Evolutionary conservation across 2,113 vertebrate species (phyloP), one percentile per base, ranked within the genome.

Genomic region (Lycocorax pyrrhopterus): DNA sequence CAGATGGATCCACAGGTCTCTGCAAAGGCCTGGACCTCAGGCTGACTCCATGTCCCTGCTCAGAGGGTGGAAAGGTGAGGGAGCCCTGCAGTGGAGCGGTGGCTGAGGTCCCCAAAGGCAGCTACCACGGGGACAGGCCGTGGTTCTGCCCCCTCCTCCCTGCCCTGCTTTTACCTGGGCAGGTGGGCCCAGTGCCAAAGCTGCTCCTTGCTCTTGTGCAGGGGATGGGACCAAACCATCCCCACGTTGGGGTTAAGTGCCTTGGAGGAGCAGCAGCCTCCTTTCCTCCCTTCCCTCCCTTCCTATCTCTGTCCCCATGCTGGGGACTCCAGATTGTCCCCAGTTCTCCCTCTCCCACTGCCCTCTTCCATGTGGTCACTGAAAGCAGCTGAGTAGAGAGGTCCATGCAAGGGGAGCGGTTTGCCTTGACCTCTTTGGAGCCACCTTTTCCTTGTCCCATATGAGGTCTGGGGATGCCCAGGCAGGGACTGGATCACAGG

Each of bases 231-330:
- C 68, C 89, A 63, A 78, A 81, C 37, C 83, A 35, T 86, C 71
- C 80, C 86, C 32, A 7, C 0, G 0, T 6, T 82, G 80, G 87
- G 33, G 87, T 92, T 91, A 95, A 96, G 96, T 96, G 96, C 94
- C 94, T 96, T 95, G 93, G 80, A 91, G 91, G 89, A 95, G 80
- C 16, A 6, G 80, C 76, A 64, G 32, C 75, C 84, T 94, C 89
- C 72, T 35, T 87, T 46, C 44, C 66, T 74, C 23, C 69, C 6
- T 52, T 41, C 21, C 30, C 14, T 72, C 58, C 35, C 51, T 43
- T 56, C 41, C 35, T 13, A 3, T 58, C 39, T 85, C 79, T 49
- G 10, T 88, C 30, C 27, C 72, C 22, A 1, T 16, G 59, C 82
- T 75, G 69, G 60, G 74, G 43, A 33, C 56, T 43, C 22, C 35